Conservation (phyloP, 2,888 invertebrate genomes). For the Lasioglossum leucozonium region DNA sequence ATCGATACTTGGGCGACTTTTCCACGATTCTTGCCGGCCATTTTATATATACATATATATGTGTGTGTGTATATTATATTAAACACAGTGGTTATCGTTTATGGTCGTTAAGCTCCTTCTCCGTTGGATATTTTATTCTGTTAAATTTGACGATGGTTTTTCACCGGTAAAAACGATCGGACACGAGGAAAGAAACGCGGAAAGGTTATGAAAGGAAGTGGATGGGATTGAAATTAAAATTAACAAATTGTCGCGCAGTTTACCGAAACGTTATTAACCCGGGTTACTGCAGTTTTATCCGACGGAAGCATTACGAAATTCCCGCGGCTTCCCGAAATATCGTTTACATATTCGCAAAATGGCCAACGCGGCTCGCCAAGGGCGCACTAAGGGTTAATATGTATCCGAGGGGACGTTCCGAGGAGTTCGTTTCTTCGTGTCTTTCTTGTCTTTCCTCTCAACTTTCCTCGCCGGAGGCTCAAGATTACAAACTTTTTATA, state of each 20-base stretch:
- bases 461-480: conserved; percentile 64
- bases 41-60: conserved; percentile 8
- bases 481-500: conserved; percentile 76
- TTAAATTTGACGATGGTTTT: not conserved
- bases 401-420: conserved; percentile 71
- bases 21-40: conserved; percentile 34
- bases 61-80: not conserved
- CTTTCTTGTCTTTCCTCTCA: conserved; percentile 58
- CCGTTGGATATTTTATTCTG: not conserved
- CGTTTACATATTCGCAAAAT: conserved; percentile 60
- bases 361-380: conserved; percentile 48
- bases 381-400: conserved; percentile 71
- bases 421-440: conserved; percentile 62
- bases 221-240: not conserved
- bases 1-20: conserved; percentile 31
- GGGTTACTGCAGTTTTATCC: not conserved
- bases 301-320: conserved; percentile 33
- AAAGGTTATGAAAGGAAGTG: not conserved
- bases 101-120: not conserved
- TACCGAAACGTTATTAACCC: not conserved
- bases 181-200: not conserved
- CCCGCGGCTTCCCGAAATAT: conserved; percentile 37
- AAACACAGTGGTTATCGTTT: not conserved
- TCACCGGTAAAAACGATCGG: not conserved
- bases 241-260: not conserved